Conservation (phyloP, 2,113 vertebrate species). For the Rhadina sibilatrix region DNA sequence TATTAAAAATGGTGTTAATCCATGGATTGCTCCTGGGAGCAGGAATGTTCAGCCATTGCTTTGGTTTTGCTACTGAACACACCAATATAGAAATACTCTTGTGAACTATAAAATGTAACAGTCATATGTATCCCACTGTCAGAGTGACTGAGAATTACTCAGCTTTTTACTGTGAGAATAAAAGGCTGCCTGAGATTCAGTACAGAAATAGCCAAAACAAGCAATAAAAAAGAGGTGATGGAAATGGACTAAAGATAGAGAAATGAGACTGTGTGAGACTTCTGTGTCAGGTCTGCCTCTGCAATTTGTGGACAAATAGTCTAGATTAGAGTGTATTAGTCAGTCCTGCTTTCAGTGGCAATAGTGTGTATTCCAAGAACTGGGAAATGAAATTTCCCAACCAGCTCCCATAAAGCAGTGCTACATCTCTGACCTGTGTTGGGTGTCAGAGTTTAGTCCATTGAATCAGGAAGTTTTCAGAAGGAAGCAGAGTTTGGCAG, state of each 20-base stretch:
- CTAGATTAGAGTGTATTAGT: not conserved
- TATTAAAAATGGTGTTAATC: not conserved
- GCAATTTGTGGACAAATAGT: not conserved
- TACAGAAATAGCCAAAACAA: not conserved
- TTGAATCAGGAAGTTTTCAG: not conserved
- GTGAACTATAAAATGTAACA: not conserved
- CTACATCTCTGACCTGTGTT: accelerated
- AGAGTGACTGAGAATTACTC: not conserved
- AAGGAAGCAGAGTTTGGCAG: not conserved
- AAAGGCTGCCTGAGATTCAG: not conserved
- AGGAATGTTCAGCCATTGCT: not conserved
- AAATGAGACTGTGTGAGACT: not conserved
- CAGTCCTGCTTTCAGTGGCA: not conserved
- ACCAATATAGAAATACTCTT: not conserved
- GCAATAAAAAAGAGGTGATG: not conserved
- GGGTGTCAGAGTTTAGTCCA: not conserved
- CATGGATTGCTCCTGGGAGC: not conserved
- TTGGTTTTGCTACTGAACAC: not conserved
- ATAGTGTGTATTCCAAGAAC: not conserved
- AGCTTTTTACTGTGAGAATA: not conserved
- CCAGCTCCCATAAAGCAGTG: not conserved
- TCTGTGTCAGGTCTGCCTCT: not conserved
- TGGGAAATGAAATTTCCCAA: not conserved
- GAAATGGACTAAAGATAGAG: not conserved
- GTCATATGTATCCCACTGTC: not conserved